A percentile compares a stretch with the other conserved stretches of the same genome.
Evolutionary conservation across 2,797 vertebrate genomes (phyloP).

Genomic region (Mycteria americana): DNA sequence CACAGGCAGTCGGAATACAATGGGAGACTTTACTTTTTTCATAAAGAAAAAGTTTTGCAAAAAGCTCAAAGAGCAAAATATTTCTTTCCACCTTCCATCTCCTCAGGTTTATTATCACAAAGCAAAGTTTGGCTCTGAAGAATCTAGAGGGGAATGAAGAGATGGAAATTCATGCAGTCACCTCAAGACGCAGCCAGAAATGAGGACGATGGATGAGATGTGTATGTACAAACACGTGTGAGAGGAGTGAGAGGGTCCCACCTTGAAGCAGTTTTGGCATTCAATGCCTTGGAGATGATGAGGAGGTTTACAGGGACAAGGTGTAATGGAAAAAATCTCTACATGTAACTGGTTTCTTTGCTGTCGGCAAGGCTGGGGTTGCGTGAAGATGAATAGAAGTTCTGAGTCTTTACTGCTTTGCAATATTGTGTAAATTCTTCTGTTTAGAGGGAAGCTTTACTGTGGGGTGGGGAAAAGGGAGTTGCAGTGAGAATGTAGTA

Average conservation of each 20-base stretch:
- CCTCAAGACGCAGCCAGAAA: background rate
- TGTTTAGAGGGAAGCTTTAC: background rate
- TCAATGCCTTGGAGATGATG: accelerated
- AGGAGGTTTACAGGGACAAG: background rate
- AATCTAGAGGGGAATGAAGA: background rate
- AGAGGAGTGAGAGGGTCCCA: background rate
- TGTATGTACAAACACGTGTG: accelerated
- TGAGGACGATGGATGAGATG: background rate
- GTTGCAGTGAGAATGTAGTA: background rate
- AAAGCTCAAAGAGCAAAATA: background rate
- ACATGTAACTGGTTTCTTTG: background rate
- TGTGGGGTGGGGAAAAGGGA: background rate
- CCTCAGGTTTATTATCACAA: background rate
- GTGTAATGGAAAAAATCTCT: background rate
- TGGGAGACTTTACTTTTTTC: background rate
- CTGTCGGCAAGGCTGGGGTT: background rate
- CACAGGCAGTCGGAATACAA: slow-evolving; percentile 31
- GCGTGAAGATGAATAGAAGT: background rate
- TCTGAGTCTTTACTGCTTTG: background rate
- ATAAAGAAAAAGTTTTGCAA: background rate
- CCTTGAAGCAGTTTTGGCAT: background rate
- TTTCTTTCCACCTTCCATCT: background rate
- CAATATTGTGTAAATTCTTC: background rate
- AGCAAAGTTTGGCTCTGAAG: background rate
- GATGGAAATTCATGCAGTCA: background rate